Base-by-base conservation (phyloP, 2,797 vertebrate genomes). In the Manis crassicaudata region DNA sequence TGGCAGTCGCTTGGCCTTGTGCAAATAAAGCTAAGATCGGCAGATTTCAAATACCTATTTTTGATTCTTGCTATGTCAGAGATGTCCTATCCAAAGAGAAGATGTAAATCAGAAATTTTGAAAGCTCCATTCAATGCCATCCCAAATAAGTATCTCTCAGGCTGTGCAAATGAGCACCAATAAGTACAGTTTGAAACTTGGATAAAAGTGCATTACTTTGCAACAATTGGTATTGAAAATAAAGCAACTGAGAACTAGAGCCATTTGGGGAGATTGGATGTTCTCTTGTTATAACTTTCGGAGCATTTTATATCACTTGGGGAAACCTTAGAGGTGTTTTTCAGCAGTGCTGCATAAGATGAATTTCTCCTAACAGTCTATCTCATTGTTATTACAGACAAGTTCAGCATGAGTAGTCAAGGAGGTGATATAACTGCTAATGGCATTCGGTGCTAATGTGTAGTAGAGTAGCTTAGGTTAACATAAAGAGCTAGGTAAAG, bases 141-240 rank as follows among this genome's bases (percentile, higher is more conserved):
- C 97, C 95, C 97, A 98, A 95, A 96, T 73, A 97, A 98, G 94
- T 97, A 35, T 82, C 97, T 97, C 95, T 96, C 96, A 93, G 91
- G 88, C 98, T 95, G 80, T 93, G 83, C 80, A 80, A 73, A 94
- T 89, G 76, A 93, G 54, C 25, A 63, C 43, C 67, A 63, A 67
- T 63, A 96, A 97, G 76, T 77, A 93, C 84, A 86, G 93, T 92
- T 60, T 95, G 90, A 54, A 96, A 94, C 92, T 90, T 82, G 46
- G 70, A 23, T 94, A 67, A 84, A 90, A 96, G 56, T 87, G 52
- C 92, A 92, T 97, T 96, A 96, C 97, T 98, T 98, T 97, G 88
- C 75, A 88, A 98, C 95, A 97, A 97, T 90, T 97, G 95, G 83
- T 92, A 95, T 87, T 97, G 94, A 98, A 97, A 97, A 98, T 97